A percentile compares a stretch with the other conserved stretches of the same genome.
Conservation (phyloP, 2,888 invertebrate species). For the Drosophila stalkeri region DNA sequence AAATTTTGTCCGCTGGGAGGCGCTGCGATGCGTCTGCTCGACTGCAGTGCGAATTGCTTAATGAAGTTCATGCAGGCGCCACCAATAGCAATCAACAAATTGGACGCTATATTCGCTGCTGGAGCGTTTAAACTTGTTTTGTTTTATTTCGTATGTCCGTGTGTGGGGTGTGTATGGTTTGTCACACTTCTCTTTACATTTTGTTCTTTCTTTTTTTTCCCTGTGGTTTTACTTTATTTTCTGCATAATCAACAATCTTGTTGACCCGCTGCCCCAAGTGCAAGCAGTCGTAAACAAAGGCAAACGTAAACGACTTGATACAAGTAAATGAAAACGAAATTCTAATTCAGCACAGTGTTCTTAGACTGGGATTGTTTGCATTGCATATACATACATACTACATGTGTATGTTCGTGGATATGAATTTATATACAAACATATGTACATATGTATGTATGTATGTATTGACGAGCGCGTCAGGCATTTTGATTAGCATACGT, state of each 20-base stretch:
- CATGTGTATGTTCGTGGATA: neutral
- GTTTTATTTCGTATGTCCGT: constrained; percentile 10
- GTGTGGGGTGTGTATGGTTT: constrained; percentile 28
- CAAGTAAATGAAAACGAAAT: constrained; percentile 58
- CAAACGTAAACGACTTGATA: constrained; percentile 38
- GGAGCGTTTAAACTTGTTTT: constrained; percentile 68
- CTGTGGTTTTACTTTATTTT: constrained; percentile 24
- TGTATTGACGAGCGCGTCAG: constrained; percentile 18
- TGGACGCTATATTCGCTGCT: constrained; percentile 33
- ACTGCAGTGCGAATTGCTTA: constrained; percentile 66
- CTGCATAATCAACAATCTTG: constrained; percentile 65
- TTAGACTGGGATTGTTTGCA: constrained; percentile 36
- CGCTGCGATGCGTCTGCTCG: constrained; percentile 66
- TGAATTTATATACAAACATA: neutral
- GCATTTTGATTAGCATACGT: constrained; percentile 61
- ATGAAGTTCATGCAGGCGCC: constrained; percentile 69
- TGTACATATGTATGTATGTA: neutral
- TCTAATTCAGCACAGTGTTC: constrained; percentile 56
- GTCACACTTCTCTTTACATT: constrained; percentile 36
- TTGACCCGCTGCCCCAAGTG: constrained; percentile 46
- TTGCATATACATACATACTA: neutral
- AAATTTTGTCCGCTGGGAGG: constrained; percentile 39
- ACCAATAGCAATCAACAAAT: constrained; percentile 23
- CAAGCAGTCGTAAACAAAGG: constrained; percentile 46
- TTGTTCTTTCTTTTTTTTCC: constrained; percentile 2